These are phyloP conservation scores for Hyperoplus lanceolatus DNA, from an alignment of 2,797 vertebrate species.

Conservation along the genomic window DNA sequence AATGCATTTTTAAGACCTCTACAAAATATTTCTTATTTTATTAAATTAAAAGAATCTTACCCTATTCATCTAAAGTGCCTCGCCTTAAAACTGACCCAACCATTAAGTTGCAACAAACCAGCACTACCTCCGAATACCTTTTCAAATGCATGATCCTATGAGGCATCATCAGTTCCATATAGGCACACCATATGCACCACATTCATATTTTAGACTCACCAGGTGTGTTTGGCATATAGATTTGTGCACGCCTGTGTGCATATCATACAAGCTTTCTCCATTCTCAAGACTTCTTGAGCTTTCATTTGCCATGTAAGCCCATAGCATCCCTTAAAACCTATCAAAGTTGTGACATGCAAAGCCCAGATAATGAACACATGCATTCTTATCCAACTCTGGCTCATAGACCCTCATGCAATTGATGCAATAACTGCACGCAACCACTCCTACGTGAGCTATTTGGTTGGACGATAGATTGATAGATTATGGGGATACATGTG, in stretches of 20 bases:
- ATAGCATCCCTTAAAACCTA: neutral
- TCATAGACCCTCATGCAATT: neutral
- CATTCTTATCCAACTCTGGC: conserved; percentile 5
- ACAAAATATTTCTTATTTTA: too few relatives aligned
- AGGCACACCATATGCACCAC: neutral
- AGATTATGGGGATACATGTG: conserved; percentile 55
- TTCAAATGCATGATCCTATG: neutral
- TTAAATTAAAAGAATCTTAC: too few relatives aligned
- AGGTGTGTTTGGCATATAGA: conserved; percentile 10
- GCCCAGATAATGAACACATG: conserved; percentile 7
- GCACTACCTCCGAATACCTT: neutral
- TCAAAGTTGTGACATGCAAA: conserved; percentile 38
- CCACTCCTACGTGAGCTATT: conserved; percentile 18
- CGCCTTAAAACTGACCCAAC: neutral
- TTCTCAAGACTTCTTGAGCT: conserved; percentile 5
- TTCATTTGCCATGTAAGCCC: neutral
- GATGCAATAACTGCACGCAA: conserved; percentile 21
- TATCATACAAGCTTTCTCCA: conserved; percentile 40
- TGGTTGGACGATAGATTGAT: conserved; percentile 50
- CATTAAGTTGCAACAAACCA: neutral
- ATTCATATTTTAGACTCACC: conserved; percentile 6
- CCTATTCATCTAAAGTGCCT: too few relatives aligned
- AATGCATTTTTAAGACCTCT: too few relatives aligned
- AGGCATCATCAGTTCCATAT: neutral
- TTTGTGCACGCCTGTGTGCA: neutral